Evolutionary conservation across 2,888 invertebrate species (phyloP), one percentile per base, ranked within the genome.

Genomic region (Hymenopus coronatus): DNA sequence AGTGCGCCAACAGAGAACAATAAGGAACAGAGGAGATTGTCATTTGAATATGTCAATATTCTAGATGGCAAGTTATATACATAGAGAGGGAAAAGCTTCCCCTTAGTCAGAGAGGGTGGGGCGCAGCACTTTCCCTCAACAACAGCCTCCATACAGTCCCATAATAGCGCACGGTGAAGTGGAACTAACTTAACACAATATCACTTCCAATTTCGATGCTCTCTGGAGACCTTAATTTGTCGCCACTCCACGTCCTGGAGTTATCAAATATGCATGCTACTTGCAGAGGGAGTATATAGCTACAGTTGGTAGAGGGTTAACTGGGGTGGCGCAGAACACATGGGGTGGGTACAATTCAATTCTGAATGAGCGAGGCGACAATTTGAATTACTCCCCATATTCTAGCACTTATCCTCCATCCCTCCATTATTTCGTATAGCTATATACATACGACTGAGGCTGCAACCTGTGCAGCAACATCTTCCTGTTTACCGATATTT

Each of bases 191-290:
- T 88, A 89, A 89, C 90, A 90, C 90, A 90, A 90, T 90, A 90
- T 90, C 89, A 90, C 90, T 89, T 90, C 89, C 90, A 90, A 89
- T 89, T 86, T 88, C 88, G 89, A 89, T 84, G 88, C 89, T 90
- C 90, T 87, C 90, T 54, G 84, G 90, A 84, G 90, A 81, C 88
- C 88, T 88, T 89, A 88, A 90, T 90, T 90, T 89, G 90, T 90
- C 90, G 88, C 89, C 90, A 87, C 88, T 88, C 88, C 83, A 54
- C 82, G 88, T 82, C 28, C 70, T 82, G 81, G 46, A 88, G 90
- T 90, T 90, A 90, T 90, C 89, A 90, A 90, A 90, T 90, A 90
- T 90, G 90, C 90, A 90, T 90, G 90, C 87, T 70, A 87, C 85
- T 27, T 85, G 88, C 54, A 83, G 54, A 46, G 86, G 86, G 27